These are phyloP conservation scores for Chloroceryle inda DNA, from an alignment of 2,797 vertebrate species.

Conservation along the genomic window DNA sequence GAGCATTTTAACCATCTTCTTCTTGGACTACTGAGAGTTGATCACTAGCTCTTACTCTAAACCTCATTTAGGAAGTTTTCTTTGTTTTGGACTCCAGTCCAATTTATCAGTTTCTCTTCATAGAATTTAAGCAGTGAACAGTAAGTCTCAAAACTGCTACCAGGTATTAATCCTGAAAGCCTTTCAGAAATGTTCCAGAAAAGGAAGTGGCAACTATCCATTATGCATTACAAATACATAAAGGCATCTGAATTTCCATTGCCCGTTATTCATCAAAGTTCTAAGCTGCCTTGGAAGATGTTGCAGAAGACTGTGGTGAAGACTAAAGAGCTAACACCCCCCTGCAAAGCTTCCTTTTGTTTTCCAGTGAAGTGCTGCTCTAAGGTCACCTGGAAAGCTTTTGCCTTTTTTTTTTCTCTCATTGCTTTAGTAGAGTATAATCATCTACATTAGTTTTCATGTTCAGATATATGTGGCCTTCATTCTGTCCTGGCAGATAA, in stretches of 20 bases:
- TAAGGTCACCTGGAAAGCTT: not conserved
- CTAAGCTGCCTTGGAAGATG: not conserved
- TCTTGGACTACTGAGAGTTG: not conserved
- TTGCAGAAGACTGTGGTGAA: not conserved
- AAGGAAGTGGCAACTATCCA: constrained; percentile 66
- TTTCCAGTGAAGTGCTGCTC: not conserved
- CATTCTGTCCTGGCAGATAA: not conserved
- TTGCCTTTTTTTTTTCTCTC: not conserved
- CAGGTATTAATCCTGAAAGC: constrained; percentile 5
- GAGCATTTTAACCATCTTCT: not conserved
- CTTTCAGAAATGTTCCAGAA: constrained; percentile 70
- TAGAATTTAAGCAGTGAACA: not conserved
- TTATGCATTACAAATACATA: constrained; percentile 47
- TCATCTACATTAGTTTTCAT: not conserved
- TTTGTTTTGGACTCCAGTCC: not conserved
- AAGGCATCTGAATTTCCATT: constrained; percentile 66
- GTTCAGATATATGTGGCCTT: not conserved
- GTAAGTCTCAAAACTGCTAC: not conserved
- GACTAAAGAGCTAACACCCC: not conserved
- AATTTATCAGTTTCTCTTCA: not conserved
- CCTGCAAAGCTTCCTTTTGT: not conserved
- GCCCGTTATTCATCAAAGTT: not conserved
- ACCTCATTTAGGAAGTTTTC: not conserved
- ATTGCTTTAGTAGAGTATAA: not conserved
- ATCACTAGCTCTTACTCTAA: not conserved